Conservation (phyloP, 1,140 invertebrate genomes). For the Penaeus vannamei region DNA sequence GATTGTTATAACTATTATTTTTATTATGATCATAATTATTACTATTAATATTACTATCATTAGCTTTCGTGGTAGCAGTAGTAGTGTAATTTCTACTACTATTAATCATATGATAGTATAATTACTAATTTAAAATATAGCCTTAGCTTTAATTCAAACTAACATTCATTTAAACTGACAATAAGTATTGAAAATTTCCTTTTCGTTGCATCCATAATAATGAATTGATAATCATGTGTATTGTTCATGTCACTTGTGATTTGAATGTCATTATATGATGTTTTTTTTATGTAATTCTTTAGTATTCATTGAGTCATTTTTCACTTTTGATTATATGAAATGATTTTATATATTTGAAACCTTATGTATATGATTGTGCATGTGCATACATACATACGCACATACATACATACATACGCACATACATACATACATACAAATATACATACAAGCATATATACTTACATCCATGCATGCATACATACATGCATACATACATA, state of each 20-base stretch:
- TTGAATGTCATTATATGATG: neutral
- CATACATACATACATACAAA: neutral
- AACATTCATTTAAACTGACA: no score
- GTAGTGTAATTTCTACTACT: no score
- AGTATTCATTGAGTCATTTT: neutral
- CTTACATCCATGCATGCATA: neutral
- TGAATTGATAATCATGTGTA: neutral
- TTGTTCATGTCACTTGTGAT: neutral
- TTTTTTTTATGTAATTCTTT: neutral
- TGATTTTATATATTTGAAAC: neutral
- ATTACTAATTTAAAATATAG: no score
- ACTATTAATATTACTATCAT: no score
- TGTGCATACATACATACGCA: neutral
- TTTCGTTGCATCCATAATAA: no score
- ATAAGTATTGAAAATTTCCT: no score
- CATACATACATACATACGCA: neutral
- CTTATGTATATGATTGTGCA: neutral
- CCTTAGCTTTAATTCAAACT: no score
- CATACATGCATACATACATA: constrained; percentile 3
- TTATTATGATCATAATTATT: no score
- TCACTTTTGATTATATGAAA: neutral
- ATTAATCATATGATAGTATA: no score
- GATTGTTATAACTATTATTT: no score
- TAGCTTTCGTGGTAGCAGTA: no score
- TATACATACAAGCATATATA: no score